Evolutionary conservation across 1,140 invertebrate genomes (phyloP), one percentile per base, ranked within the genome.

Genomic region (Lerema accius): DNA sequence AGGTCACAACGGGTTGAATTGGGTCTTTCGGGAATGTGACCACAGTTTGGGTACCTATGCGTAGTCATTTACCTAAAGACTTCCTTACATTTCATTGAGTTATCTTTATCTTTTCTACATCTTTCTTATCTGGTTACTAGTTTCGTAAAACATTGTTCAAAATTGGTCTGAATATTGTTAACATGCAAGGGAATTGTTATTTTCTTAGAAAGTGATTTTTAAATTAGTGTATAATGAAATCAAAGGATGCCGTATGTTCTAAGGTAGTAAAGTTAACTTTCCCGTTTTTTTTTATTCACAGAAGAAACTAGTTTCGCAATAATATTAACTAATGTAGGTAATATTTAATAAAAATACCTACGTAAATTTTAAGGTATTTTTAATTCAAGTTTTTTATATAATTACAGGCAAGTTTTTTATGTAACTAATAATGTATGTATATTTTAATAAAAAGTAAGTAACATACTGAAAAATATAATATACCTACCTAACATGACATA

Each of bases 1-100:
- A 49, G 55, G 53, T 59, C 55, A 50, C 42, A 58, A 49, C 10
- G 19, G 48, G 61, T 55, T n/a, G n/a, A 49, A 63, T 46, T 19
- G 11, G 48, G 49, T 64, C 19, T 16, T 23, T 28, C 7, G 15
- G 39, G 23, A 32, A 56, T 43, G 39, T 43, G 40, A 43, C 39
- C 26, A 13, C 48, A 37, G 10, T 4, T n/a, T n/a, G n/a, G n/a
- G n/a, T 10, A 35, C 48, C 26, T 50, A 35, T 28, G 19, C 46
- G n/a, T 35, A n/a, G n/a, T n/a, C n/a, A n/a, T 32, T 32, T 32
- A 53, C 16, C 19, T 26, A 55, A 23, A 39, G 6, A 39, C 16
- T 37, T 6, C 16, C 48, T 51, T 51, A 19, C 49, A 15, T 42
- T 53, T 51, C 50, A 53, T 53, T 53, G 35, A 53, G 14, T 11